Conservation (phyloP, 2,797 vertebrate species). For the Lacerta agilis region DNA sequence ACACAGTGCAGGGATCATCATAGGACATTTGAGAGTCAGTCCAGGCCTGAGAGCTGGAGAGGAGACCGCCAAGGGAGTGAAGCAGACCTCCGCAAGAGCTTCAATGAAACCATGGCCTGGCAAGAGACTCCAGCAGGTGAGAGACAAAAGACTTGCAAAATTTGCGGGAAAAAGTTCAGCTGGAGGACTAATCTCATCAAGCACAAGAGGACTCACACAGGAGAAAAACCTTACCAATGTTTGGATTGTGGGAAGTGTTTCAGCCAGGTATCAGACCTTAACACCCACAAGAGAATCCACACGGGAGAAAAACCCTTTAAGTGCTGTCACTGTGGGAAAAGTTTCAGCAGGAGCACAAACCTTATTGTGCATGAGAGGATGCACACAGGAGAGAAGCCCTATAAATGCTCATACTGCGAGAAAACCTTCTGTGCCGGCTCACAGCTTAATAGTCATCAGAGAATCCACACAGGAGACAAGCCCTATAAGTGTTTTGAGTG, state of each 20-base stretch:
- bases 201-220: neutral
- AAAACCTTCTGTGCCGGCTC: neutral
- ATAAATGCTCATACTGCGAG: neutral
- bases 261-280: neutral
- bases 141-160: neutral
- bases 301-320: neutral
- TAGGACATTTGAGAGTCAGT: neutral
- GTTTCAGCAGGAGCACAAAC: constrained; percentile 4
- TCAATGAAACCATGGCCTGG: too few relatives aligned
- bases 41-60: too few relatives aligned
- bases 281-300: constrained; percentile 11
- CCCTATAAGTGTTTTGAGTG: constrained; percentile 6
- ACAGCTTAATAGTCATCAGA: neutral
- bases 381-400: neutral
- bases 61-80: neutral
- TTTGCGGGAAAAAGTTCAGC: neutral
- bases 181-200: neutral
- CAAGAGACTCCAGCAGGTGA: neutral
- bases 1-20: too few relatives aligned
- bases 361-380: neutral
- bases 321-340: constrained; percentile 8
- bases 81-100: neutral
- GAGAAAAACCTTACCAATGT: constrained; percentile 1
- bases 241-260: constrained; percentile 13
- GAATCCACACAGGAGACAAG: constrained; percentile 17